These are phyloP conservation scores for Lasioglossum pauxillum DNA, from an alignment of 2,888 invertebrate genomes.

Conservation along the genomic window DNA sequence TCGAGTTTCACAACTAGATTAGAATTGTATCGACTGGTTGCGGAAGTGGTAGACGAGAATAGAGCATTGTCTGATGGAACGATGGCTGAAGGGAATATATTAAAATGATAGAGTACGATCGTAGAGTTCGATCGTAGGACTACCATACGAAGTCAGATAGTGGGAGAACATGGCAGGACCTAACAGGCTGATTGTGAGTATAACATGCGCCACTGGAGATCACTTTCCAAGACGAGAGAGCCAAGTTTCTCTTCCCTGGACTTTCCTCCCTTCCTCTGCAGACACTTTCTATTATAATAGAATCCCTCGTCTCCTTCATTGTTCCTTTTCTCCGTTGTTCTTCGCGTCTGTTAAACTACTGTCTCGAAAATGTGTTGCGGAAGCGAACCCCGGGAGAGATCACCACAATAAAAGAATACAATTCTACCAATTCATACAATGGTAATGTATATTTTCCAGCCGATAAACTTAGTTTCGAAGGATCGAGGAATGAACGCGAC, in stretches of 20 bases:
- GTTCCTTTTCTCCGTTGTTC: not conserved
- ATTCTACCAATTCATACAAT: not conserved
- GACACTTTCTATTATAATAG: constrained; percentile 9
- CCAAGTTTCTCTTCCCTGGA: constrained; percentile 34
- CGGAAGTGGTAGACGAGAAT: not conserved
- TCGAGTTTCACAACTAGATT: not conserved
- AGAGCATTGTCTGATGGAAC: not conserved
- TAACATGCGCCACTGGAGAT: constrained; percentile 58
- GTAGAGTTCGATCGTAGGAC: not conserved
- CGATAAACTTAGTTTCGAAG: not conserved
- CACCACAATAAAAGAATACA: not conserved
- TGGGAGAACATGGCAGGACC: constrained; percentile 27
- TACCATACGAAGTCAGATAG: not conserved
- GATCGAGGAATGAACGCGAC: not conserved
- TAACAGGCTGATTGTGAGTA: constrained; percentile 42
- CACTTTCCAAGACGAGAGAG: constrained; percentile 47
- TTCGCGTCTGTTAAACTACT: not conserved
- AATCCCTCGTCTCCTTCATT: not conserved
- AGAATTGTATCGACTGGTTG: not conserved
- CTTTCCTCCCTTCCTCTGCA: constrained; percentile 22
- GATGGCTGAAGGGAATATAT: not conserved
- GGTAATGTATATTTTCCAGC: not conserved
- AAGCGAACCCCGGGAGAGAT: not conserved
- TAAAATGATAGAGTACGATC: not conserved
- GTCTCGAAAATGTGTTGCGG: not conserved